Evolutionary conservation across 1,140 invertebrate genomes (phyloP).

Genomic region (Elysia chlorotica): DNA sequence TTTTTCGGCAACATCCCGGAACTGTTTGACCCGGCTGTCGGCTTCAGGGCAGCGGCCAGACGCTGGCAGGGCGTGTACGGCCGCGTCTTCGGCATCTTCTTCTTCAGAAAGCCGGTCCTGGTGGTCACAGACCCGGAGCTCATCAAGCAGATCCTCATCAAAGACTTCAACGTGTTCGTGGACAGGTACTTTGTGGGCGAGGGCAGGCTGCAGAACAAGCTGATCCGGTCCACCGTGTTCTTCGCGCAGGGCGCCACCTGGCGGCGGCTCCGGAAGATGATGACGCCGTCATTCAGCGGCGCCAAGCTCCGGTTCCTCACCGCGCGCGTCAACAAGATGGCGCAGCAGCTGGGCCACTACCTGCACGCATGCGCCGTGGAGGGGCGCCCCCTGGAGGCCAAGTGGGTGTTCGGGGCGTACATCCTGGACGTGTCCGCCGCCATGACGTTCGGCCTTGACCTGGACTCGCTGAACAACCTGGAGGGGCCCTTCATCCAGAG

Average conservation of each 20-base stretch:
- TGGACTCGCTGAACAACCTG: conserved; percentile 65
- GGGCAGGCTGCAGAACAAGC: neutral
- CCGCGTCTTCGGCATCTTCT: conserved; percentile 10
- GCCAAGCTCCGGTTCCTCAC: conserved; percentile 66
- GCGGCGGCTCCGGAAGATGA: conserved; percentile 64
- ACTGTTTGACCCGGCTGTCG: conserved; percentile 6
- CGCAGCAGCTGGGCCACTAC: neutral
- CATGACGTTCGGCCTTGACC: conserved; percentile 67
- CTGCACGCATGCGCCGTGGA: neutral
- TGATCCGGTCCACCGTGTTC: conserved; percentile 4
- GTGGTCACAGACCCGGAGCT: conserved; percentile 9
- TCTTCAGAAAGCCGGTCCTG: conserved; percentile 13
- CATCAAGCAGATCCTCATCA: conserved; percentile 20
- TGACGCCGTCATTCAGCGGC: conserved; percentile 66
- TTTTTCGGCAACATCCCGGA: conserved; percentile 18
- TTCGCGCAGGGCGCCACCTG: conserved; percentile 45
- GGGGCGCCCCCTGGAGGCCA: neutral
- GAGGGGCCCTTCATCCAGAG: conserved; percentile 52
- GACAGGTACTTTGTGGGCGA: conserved; percentile 12
- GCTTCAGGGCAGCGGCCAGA: neutral
- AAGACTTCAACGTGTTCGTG: conserved; percentile 16
- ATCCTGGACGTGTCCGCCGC: conserved; percentile 69
- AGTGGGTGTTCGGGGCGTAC: conserved; percentile 58
- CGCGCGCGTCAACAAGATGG: neutral
- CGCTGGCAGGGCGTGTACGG: conserved; percentile 12